These are phyloP conservation scores for Manacus vitellinus DNA, from an alignment of 2,113 vertebrate species.

Conservation along the genomic window DNA sequence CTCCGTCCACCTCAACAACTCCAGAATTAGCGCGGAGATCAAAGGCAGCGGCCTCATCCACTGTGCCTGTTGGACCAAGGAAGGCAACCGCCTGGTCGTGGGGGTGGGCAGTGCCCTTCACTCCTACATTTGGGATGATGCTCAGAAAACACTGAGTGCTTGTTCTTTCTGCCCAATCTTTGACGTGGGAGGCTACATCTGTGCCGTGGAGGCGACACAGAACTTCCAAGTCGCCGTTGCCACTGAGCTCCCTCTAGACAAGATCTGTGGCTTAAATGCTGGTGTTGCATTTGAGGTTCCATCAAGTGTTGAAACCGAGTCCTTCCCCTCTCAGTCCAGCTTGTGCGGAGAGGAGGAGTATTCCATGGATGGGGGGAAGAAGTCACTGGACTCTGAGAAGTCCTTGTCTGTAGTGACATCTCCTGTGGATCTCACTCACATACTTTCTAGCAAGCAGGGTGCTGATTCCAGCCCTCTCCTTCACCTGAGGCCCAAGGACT, in stretches of 20 bases:
- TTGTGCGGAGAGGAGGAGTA: conserved; percentile 65
- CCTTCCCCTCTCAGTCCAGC: conserved; percentile 57
- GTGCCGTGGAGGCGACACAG: conserved; percentile 81
- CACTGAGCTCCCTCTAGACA: conserved; percentile 92
- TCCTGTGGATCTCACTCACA: conserved; percentile 86
- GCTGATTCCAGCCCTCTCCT: conserved; percentile 84
- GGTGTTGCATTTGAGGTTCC: conserved; percentile 80
- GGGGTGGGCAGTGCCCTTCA: conserved; percentile 87
- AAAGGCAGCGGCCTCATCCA: conserved; percentile 82
- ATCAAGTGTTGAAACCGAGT: neutral
- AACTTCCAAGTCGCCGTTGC: conserved; percentile 84
- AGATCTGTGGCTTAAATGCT: conserved; percentile 88
- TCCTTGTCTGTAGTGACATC: conserved; percentile 47
- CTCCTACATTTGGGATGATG: conserved; percentile 91
- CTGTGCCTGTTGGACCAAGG: conserved; percentile 94
- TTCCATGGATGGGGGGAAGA: conserved; percentile 66
- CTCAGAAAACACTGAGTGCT: conserved; percentile 81
- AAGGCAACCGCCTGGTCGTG: conserved; percentile 88
- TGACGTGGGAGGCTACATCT: conserved; percentile 84
- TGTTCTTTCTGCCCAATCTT: conserved; percentile 88
- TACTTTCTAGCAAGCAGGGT: conserved; percentile 76
- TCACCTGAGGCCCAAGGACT: conserved; percentile 82
- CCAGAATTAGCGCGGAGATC: conserved; percentile 81
- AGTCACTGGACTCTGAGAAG: conserved; percentile 75
- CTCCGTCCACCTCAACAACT: conserved; percentile 81